Conservation (phyloP, 2,113 vertebrate genomes). For the Suncus etruscus region DNA sequence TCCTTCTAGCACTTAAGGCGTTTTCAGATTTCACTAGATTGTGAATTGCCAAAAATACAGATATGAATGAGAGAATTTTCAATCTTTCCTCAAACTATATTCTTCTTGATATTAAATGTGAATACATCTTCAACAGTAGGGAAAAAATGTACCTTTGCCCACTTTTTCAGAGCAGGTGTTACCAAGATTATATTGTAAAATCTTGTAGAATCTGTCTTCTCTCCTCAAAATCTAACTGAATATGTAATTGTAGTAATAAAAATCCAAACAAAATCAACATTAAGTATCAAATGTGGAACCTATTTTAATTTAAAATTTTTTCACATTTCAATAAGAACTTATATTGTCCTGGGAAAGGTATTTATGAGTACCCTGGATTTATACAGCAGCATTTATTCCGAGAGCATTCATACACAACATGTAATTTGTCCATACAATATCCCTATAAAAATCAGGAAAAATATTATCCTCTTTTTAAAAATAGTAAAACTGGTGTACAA, state of each 20-base stretch:
- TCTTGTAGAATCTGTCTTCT: neutral
- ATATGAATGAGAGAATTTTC: neutral
- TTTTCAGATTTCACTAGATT: neutral
- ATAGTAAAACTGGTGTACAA: slow-evolving; percentile 48
- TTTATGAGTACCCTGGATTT: slow-evolving; percentile 40
- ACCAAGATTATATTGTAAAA: slow-evolving; percentile 33
- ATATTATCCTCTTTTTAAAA: slow-evolving; percentile 39
- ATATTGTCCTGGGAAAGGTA: neutral
- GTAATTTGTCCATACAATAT: slow-evolving; percentile 3
- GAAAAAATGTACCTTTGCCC: neutral
- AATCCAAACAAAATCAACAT: neutral
- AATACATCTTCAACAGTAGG: neutral
- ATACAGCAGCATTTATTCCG: neutral
- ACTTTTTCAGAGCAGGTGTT: slow-evolving; percentile 8
- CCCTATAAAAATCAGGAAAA: slow-evolving; percentile 20
- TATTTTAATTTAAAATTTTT: slow-evolving; percentile 35
- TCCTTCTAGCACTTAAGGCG: neutral
- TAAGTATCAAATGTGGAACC: slow-evolving; percentile 38
- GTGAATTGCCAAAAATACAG: neutral
- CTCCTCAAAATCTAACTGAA: slow-evolving; percentile 41
- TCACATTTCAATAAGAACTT: slow-evolving; percentile 30
- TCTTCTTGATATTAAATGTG: neutral
- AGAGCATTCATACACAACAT: neutral
- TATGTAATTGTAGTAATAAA: slow-evolving; percentile 47
- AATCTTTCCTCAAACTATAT: slow-evolving; percentile 28